A percentile compares a stretch with the other conserved stretches of the same genome.
phyloP scores from a whole-genome alignment of 1,140 invertebrate species.

The Drosophila prosaltans region DNA sequence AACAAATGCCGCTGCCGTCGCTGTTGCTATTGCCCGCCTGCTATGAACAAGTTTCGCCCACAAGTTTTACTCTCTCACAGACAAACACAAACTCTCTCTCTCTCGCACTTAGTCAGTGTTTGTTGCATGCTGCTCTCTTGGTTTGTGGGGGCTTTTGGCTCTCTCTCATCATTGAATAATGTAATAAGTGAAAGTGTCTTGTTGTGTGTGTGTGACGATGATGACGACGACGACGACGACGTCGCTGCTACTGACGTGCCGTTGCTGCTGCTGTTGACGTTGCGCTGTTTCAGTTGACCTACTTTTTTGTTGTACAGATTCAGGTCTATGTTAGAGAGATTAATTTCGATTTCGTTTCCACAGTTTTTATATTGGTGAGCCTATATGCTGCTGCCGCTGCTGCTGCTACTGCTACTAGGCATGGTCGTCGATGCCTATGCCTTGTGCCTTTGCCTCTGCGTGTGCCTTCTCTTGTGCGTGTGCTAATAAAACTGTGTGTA shows the following conservation, averaged over 20 bases:
- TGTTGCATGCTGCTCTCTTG: neutral
- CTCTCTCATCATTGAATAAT: conserved; percentile 70
- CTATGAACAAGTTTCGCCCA: conserved; percentile 75
- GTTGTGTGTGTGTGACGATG: conserved; percentile 39
- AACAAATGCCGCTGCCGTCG: conserved; percentile 29
- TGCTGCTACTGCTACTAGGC: neutral
- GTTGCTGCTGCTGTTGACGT: conserved; percentile 22
- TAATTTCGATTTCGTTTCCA: conserved; percentile 82
- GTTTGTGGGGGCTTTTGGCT: neutral
- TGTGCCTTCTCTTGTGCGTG: conserved; percentile 20
- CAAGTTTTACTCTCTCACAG: conserved; percentile 27
- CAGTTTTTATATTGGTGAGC: conserved; percentile 40
- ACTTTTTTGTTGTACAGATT: conserved; percentile 81
- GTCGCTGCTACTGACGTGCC: conserved; percentile 23
- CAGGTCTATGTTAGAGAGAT: conserved; percentile 83
- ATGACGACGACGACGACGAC: conserved; percentile 18
- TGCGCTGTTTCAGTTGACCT: conserved; percentile 74
- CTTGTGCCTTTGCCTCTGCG: conserved; percentile 24
- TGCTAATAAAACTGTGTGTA: conserved; percentile 40
- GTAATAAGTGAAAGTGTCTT: conserved; percentile 83
- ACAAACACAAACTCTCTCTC: conserved; percentile 1
- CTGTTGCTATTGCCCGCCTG: conserved; percentile 8
- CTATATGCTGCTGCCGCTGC: neutral
- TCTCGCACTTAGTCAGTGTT: conserved; percentile 6
- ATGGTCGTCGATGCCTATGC: conserved; percentile 37